Evolutionary conservation across 1,140 invertebrate genomes (phyloP).

Genomic region (Cylas formicarius): DNA sequence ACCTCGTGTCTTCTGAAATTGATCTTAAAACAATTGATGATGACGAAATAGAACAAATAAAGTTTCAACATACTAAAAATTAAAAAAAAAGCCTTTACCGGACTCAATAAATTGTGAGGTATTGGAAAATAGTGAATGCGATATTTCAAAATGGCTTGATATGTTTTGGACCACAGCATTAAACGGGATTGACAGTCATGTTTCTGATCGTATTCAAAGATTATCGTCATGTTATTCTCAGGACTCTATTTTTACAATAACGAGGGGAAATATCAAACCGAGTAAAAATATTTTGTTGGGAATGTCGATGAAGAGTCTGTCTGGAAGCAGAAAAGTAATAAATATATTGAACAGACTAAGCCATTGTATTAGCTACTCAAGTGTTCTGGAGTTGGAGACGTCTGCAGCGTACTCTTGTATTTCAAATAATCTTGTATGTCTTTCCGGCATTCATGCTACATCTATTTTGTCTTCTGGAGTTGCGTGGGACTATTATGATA

Average conservation of each 20-base stretch:
- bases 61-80: slow-evolving; percentile 20
- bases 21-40: slow-evolving; percentile 22
- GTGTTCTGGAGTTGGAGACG: slow-evolving; percentile 29
- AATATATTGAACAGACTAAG: slow-evolving; percentile 26
- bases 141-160: slow-evolving; percentile 11
- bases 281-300: slow-evolving; percentile 28
- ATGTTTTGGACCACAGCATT: slow-evolving; percentile 12
- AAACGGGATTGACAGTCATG: slow-evolving; percentile 5
- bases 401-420: slow-evolving; percentile 21
- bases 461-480: slow-evolving; percentile 26
- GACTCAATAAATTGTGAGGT: slow-evolving; percentile 9
- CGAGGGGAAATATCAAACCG: slow-evolving; percentile 18
- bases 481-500: slow-evolving; percentile 38
- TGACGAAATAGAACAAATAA: slow-evolving; percentile 20
- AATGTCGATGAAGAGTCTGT: slow-evolving; percentile 26
- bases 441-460: slow-evolving; percentile 22
- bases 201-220: slow-evolving; percentile 4
- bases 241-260: slow-evolving; percentile 10
- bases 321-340: slow-evolving; percentile 28
- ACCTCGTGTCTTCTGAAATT: slow-evolving; percentile 18
- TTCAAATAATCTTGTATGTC: slow-evolving; percentile 20
- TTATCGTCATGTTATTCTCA: slow-evolving; percentile 7
- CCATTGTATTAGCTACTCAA: slow-evolving; percentile 27
- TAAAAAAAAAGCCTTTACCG: slow-evolving; percentile 13
- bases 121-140: slow-evolving; percentile 6